phyloP scores from a whole-genome alignment of 2,888 invertebrate genomes.

The Tipula lateralis region DNA sequence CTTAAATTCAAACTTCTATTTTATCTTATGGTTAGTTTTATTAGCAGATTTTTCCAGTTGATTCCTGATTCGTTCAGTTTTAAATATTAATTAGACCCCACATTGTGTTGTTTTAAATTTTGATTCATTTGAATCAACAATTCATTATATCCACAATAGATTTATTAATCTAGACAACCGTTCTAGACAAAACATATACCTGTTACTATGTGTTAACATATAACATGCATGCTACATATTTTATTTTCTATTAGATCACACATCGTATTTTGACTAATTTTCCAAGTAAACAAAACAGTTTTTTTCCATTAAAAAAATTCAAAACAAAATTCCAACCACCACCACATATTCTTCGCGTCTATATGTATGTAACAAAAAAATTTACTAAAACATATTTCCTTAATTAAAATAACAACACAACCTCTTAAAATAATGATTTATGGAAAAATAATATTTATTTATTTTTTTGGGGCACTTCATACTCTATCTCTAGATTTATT shows the following conservation, averaged over 20 bases:
- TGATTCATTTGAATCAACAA: too few species aligned
- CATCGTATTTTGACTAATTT: neutral
- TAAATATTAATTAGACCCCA: too few species aligned
- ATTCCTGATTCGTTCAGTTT: too few species aligned
- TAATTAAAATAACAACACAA: slow-evolving; percentile 1
- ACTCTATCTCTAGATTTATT: neutral
- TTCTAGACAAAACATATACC: neutral
- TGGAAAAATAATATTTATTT: neutral
- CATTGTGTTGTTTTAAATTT: too few species aligned
- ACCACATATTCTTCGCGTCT: neutral
- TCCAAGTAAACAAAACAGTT: neutral
- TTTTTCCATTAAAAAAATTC: neutral
- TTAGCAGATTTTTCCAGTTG: too few species aligned
- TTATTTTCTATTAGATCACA: neutral
- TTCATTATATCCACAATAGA: too few species aligned
- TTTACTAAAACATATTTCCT: neutral
- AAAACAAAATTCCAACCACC: neutral
- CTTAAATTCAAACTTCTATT: too few species aligned
- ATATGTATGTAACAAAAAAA: neutral
- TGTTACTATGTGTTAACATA: neutral
- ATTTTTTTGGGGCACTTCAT: slow-evolving; percentile 1
- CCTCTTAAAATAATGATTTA: slow-evolving; percentile 11
- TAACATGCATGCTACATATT: neutral
- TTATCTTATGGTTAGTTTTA: too few species aligned
- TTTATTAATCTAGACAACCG: neutral